These are phyloP conservation scores for Leuciscus idus DNA, from an alignment of 2,113 vertebrate genomes.

Conservation along the genomic window DNA sequence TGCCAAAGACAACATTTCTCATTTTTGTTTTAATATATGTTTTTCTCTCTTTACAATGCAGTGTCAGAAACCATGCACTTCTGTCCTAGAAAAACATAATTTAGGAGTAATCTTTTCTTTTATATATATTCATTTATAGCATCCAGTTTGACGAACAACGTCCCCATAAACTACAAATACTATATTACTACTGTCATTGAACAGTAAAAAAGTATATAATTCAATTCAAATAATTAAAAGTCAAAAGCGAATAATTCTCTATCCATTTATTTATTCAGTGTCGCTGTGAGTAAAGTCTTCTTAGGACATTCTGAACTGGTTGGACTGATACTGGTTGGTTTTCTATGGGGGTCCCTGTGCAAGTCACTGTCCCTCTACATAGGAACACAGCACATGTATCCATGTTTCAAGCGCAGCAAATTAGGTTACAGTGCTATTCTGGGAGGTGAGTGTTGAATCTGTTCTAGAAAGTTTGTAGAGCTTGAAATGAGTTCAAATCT, in stretches of 20 bases:
- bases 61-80: background rate
- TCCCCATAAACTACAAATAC: background rate
- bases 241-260: background rate
- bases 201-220: background rate
- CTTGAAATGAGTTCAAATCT: conserved; percentile 47
- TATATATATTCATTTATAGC: background rate
- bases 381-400: conserved; percentile 30
- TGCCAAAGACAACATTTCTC: background rate
- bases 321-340: background rate
- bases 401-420: conserved; percentile 46
- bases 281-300: background rate
- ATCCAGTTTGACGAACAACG: background rate
- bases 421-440: conserved; percentile 59
- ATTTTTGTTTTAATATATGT: background rate
- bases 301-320: background rate
- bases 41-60: background rate
- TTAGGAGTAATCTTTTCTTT: background rate
- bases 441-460: conserved; percentile 55
- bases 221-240: background rate
- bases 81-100: background rate
- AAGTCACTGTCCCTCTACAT: conserved; percentile 36
- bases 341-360: conserved; percentile 12
- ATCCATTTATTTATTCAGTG: background rate
- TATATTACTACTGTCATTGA: background rate
- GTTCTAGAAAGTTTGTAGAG: conserved; percentile 57